Base-by-base conservation (phyloP, 1,140 invertebrate genomes). In the Drosophila sulfurigaster region DNA sequence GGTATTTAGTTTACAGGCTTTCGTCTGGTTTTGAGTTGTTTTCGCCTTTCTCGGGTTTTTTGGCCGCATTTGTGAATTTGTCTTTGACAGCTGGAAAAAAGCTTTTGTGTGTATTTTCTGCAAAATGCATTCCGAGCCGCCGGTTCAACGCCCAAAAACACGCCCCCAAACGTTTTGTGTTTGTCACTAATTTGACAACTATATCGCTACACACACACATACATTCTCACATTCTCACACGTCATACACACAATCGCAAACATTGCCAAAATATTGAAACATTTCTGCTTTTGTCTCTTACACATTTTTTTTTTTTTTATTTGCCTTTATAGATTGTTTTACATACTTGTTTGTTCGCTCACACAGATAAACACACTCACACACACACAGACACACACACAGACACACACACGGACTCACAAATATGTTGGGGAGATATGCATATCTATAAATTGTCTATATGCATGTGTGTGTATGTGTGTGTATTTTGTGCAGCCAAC, bases 51-150 rank as follows among this genome's bases (percentile, higher is more conserved):
- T 25, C 20, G 20, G 66, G 32, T 51, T 64, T 71, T 71, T 52
- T 38, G 51, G 67, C 15, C 52, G 45, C 67, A 63, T 63, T 70
- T 78, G 73, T 83, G 81, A 81, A 78, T 74, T 85, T 85, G 81
- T 66, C 81, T 83, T 85, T 85, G 81, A 83, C 81, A 85, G 81
- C 78, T 78, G 43, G 51, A 56, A 75, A 25, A 74, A 57, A 63
- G 57, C 66, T 75, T 70, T 70, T 75, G 58, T 75, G 16, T 70
- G 66, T 70, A 63, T 64, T 70, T 25, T 46, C 49, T 56, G 51
- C 3, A 25, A 70, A 63, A 28, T 63, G 72, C 66, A 75, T 43
- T 69, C 63, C 38, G 51, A 13, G 25, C 8, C 38, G 20, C 30
- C 60, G 60, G 46, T 63, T 51, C 15, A 56, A 58, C 52, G 20